Evolutionary conservation across 2,797 vertebrate species (phyloP), one percentile per base, ranked within the genome.

Genomic region (Perodicticus potto): DNA sequence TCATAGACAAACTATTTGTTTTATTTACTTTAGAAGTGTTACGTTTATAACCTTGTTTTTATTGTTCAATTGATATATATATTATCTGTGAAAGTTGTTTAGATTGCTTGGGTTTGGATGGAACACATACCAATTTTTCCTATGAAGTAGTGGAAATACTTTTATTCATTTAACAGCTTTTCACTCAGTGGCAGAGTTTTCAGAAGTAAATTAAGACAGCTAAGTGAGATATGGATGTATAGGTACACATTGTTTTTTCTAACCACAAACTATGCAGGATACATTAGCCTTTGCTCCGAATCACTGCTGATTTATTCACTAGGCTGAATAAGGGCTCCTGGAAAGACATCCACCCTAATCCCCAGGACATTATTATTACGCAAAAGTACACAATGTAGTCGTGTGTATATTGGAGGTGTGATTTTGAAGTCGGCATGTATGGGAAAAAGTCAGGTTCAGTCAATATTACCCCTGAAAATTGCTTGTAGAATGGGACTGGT

Each of bases 21-120:
- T 87, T 81, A 87, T 74, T 78, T 82, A 74, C 69, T 89, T 82
- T 77, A 86, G 86, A 55, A 72, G 70, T 32, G 32, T 87, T 90
- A 72, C 55, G 65, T 95, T 78, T 73, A 76, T 87, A 59, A 77
- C 37, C 55, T 72, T 55, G 43, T 90, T 96, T 59, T 77, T 77
- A 55, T 73, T 93, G 55, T 40, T 82, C 76, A 95, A 49, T 37
- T 22, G 17, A 63, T 72, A 37, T 49, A 27, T 87, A 43, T 63
- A 86, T 95, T 72, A 77, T 72, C 34, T 73, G 37, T 59, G 63
- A 59, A 87, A 40, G 34, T 23, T 49, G 63, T 77, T 83, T 91
- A 22, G 34, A 29, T 77, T 76, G 83, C 65, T 90, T 53, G 23
- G 17, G 22, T 65, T 76, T 57, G 86, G 32, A 78, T 67, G 55